Conservation (phyloP, 1,140 invertebrate species). For the Philopotamus ludificatus region DNA sequence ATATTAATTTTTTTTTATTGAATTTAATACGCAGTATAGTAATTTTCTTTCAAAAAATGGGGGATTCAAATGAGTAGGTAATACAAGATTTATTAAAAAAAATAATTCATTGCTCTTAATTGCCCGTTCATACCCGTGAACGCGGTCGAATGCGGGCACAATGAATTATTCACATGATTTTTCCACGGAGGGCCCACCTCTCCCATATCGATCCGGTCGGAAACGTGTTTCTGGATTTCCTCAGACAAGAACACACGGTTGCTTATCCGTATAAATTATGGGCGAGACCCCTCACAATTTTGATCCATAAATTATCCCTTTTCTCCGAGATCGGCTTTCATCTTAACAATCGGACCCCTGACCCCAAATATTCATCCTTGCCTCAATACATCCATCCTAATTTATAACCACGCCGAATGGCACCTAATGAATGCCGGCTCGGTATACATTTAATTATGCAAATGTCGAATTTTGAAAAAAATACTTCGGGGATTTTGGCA, state of each 20-base stretch:
- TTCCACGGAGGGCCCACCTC: not conserved
- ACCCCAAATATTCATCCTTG: conserved; percentile 34
- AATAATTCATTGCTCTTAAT: too few species aligned
- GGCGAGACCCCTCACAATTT: conserved; percentile 33
- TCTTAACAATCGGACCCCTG: conserved; percentile 40
- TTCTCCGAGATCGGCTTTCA: conserved; percentile 39
- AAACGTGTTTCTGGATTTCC: not conserved
- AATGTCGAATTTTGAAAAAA: too few species aligned
- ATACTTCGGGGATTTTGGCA: too few species aligned
- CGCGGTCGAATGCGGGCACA: too few species aligned
- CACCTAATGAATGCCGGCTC: conserved; percentile 1
- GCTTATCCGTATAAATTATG: conserved; percentile 38
- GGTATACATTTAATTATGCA: not conserved
- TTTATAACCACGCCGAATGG: conserved; percentile 29
- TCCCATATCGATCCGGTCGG: not conserved
- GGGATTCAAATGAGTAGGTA: too few species aligned
- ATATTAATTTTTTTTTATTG: too few species aligned
- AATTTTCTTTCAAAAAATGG: too few species aligned
- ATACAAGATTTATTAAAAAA: too few species aligned
- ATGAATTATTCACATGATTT: too few species aligned
- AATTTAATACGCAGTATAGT: too few species aligned
- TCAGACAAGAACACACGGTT: not conserved
- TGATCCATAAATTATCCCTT: conserved; percentile 42
- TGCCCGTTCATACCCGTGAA: too few species aligned
- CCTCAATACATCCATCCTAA: conserved; percentile 31